Base-by-base conservation (phyloP, 2,797 vertebrate genomes). In the Triplophysa bombifrons region DNA sequence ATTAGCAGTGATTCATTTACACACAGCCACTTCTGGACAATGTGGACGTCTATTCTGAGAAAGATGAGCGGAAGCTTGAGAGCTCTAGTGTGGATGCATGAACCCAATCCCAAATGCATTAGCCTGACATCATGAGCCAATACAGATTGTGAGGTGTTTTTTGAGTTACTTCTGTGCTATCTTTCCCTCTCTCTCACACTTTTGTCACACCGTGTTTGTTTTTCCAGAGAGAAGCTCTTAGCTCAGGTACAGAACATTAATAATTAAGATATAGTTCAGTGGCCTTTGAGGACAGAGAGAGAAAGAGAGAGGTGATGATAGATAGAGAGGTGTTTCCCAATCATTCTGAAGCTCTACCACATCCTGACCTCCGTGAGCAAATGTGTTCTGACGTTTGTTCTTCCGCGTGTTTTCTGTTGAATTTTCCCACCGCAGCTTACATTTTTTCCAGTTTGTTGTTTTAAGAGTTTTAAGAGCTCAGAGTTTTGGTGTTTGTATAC, bases 131-230 rank as follows among this genome's bases (percentile, higher is more conserved):
- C 51, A 70, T 34, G 55, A 70, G 60, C 38, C 7, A 41, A 50
- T 44, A 38, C 22, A 46, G 44, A 38, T 70, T 69, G 66, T 19
- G 66, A 69, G 66, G 66, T 70, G 41, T 61, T 69, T 64, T 72
- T 38, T 78, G 44, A 63, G 56, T 44, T 9, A n/a, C n/a, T 5
- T 44, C 8, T 41, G 19, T 41, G n/a, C 9, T 34, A 17, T 50
- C 41, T 69, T 20, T 58, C 44, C 58, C 69, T 72, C 22, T 61
- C 22, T 19, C 16, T 50, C n/a, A 25, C 44, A 25, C 16, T 20
- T 61, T 75, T 66, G 70, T 83, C 73, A 80, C 71, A 38, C 51
- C 58, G 55, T 82, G 85, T 87, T 85, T 84, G 80, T 79, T 88
- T 81, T 85, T 86, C 84, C 81, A 81, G 44, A 34, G 30, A 11